Conservation (phyloP, 2,113 vertebrate genomes). For the Sardina pilchardus region DNA sequence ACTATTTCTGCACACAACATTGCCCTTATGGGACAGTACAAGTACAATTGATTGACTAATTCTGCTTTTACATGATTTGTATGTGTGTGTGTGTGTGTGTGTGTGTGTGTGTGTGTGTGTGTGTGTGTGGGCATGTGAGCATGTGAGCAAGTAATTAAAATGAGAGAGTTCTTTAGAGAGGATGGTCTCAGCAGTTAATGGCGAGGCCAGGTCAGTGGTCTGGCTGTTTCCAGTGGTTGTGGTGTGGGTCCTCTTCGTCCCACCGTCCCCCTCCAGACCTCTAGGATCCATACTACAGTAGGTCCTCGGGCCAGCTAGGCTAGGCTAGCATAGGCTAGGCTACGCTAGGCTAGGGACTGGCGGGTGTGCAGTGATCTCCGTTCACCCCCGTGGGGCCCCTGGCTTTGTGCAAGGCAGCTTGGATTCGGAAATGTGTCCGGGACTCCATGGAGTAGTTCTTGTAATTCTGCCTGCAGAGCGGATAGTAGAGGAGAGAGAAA, state of each 20-base stretch:
- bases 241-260: not conserved
- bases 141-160: not conserved
- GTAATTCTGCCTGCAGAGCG: constrained; percentile 86
- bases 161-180: not conserved
- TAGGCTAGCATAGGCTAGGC: not conserved
- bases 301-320: not conserved
- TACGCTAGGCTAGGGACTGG: constrained; percentile 52
- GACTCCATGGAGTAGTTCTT: constrained; percentile 99
- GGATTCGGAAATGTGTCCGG: constrained; percentile 96
- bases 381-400: constrained; percentile 73
- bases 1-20: not conserved
- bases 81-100: not conserved
- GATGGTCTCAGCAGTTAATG: constrained; percentile 15
- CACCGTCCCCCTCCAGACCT: not conserved
- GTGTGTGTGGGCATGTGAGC: not conserved
- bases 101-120: not conserved
- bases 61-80: not conserved
- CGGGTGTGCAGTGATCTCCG: constrained; percentile 68
- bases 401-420: constrained; percentile 92
- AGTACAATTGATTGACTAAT: not conserved
- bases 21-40: not conserved
- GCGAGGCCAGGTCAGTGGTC: not conserved
- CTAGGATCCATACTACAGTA: not conserved
- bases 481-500: not conserved
- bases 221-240: constrained; percentile 10